These are phyloP conservation scores for Coranthus polyacanthus DNA, from an alignment of 2,797 vertebrate genomes.

Conservation along the genomic window DNA sequence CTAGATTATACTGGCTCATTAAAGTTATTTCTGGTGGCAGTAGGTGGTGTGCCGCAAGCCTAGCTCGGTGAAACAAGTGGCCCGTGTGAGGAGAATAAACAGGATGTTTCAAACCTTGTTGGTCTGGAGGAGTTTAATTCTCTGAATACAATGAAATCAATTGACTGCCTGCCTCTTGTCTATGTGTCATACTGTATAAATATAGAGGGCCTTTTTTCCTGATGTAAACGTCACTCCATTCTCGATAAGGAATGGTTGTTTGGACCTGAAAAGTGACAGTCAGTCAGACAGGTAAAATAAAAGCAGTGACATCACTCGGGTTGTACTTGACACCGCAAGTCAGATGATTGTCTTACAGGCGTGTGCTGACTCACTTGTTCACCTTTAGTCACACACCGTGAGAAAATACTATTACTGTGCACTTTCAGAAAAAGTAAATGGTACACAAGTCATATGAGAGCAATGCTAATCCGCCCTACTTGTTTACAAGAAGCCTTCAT, in stretches of 20 bases:
- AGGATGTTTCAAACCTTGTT: slow-evolving; percentile 25
- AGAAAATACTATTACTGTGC: slow-evolving; percentile 35
- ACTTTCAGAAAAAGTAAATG: neutral
- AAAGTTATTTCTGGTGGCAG: slow-evolving; percentile 68
- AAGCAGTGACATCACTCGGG: slow-evolving; percentile 39
- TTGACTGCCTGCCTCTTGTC: slow-evolving; percentile 13
- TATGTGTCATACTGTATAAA: neutral
- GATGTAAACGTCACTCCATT: neutral
- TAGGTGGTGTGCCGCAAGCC: slow-evolving; percentile 56
- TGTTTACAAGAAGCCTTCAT: too few species aligned
- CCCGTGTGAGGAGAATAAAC: slow-evolving; percentile 37
- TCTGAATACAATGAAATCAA: slow-evolving; percentile 9
- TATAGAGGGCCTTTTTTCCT: neutral
- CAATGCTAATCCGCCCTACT: too few species aligned
- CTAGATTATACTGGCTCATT: slow-evolving; percentile 58
- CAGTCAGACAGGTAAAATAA: slow-evolving; percentile 17
- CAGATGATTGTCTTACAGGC: neutral
- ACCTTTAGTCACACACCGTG: slow-evolving; percentile 43
- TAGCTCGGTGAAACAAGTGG: slow-evolving; percentile 45
- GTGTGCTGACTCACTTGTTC: slow-evolving; percentile 55
- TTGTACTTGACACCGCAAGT: slow-evolving; percentile 9
- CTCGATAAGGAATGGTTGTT: slow-evolving; percentile 7
- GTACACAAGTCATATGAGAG: neutral
- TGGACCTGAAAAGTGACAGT: slow-evolving; percentile 23
- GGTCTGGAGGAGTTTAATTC: slow-evolving; percentile 11